Evolutionary conservation across 2,797 vertebrate species (phyloP), one percentile per base, ranked within the genome.

Genomic region (Artibeus jamaicensis): DNA sequence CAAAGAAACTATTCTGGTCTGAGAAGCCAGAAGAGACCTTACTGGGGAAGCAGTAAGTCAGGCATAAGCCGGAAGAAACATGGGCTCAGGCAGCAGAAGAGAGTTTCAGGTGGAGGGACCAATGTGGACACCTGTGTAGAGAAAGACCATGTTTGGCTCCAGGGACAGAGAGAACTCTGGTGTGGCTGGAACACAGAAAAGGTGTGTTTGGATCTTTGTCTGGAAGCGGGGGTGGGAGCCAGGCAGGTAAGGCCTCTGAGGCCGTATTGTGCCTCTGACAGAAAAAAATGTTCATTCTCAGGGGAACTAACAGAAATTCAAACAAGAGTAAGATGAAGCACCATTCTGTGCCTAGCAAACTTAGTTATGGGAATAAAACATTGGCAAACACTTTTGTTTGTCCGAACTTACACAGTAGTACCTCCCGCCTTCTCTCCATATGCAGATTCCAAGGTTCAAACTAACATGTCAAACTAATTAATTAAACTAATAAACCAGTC

Each of bases 241-340:
- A 67, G 74, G 16, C 32, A 73, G 29, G 29, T 39, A 67, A 37
- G 37, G 22, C 59, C 73, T 87, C 42, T 46, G 19, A 92, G 9
- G 8, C 26, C 26, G 29, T 32, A 16, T 15, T 22, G 14, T 53
- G 53, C 39, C 29, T 84, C 19, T 70, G n/a, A 50, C 9, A 15
- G 24, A 8, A 22, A 93, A 34, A 34, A 77, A 79, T 6, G 6
- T 9, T 87, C 46, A 44, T 78, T 82, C n/a, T 77, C 73, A 92
- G 11, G 39, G 14, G 5, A 71, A 59, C 37, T 77, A n/a, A 67
- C 65, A 78, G 29, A 95, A 92, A 94, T 53, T 53, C 26, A 89
- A 78, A 71, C 26, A 76, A 89, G 77, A 77, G 50, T 55, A 65
- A 70, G 57, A 24, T 73, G 59, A 37, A 85, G 6, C 44, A 55